Base-by-base conservation (phyloP, 2,888 invertebrate species). In the Phortica magna region DNA sequence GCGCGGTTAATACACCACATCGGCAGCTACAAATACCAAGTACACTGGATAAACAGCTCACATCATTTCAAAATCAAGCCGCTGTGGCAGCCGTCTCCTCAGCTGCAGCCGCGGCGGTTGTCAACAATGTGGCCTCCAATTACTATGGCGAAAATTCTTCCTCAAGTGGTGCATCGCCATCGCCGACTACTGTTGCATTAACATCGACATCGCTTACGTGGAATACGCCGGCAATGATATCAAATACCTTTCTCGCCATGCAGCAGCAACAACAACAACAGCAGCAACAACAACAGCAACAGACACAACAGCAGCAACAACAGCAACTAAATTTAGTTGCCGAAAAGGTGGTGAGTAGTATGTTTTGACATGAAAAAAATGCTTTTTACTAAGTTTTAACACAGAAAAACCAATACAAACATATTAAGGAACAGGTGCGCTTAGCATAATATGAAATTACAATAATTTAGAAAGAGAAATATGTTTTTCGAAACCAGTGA, bases 1-100 rank as follows among this genome's bases (percentile, higher is more conserved):
- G 93, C 80, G 89, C 92, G 71, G 90, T 92, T 39, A 90, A 93
- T 93, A 91, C 94, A 93, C 95, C 95, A 89, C 95, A 95, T 90
- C 93, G 95, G 79, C 95, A 95, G 92, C 93, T 94, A 78, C 94
- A 93, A 84, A 93, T 94, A 83, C 93, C 94, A 75, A 93, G 94
- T 71, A 86, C 89, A 22, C 80, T 88, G 81, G 91, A 91, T 78
- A 91, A 91, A 78, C 90, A 90, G 79, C 83, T 91, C 72, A 88
- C 84, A 80, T 83, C 88, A 76, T 91, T 91, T 83, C 89, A 91
- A 75, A 91, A 91, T 78, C 91, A 91, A 77, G 85, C 91, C 42
- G 88, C 90, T 43, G 87, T 89, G 12, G 90, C 88, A 17, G 89
- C 89, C 1, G 85, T 88, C 7, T 88, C 89, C 10, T 88, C 89